Base-by-base conservation (phyloP, 2,113 vertebrate species). In the Peucedramus taeniatus region DNA sequence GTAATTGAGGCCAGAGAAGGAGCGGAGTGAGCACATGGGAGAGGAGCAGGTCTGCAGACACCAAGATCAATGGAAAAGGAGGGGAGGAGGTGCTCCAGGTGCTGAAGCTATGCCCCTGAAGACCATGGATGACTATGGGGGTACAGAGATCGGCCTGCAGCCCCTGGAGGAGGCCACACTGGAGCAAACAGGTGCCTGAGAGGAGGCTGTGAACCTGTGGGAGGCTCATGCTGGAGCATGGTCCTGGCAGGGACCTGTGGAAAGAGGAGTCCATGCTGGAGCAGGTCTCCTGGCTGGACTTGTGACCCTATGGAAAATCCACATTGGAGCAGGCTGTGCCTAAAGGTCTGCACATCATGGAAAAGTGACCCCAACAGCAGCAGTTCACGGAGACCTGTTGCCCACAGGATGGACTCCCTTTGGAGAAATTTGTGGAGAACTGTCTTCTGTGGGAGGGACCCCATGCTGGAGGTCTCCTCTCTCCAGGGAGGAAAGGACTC, bases 341-440 rank as follows among this genome's bases (percentile, higher is more conserved):
- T 60, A 45, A 60, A 68, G 14, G 53, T 47, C 24, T 68, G 20
- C 9, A 39, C 20, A 26, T 33, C 8, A 14, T 11, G 21, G 9
- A 60, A 53, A 68, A 82, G 33, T 47, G 61, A 47, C 13, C 4
- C 17, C 15, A 27, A 21, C 4, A 47, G 14, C 47, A 76, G 45
- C 39, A 68, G 45, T 35, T 27, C 22, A 24, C 26, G n/a, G 11
- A 53, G 16, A 60, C 21, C 39, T 39, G 7, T 11, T 60, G 28
- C 20, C 28, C 10, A 13, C 1, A 4, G 19, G 47, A 53, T 7
- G 14, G n/a, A 53, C 30, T 75, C 30, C 6, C 0, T 0, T 1
- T 26, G 39, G 37, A 75, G 33, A 82, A 59, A 28, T 12, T 53
- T 24, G 10, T 45, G 24, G 24, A 60, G 39, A 53, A 10, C 19